Conservation (phyloP, 2,113 vertebrate genomes). For the Periophthalmodon schlosseri region DNA sequence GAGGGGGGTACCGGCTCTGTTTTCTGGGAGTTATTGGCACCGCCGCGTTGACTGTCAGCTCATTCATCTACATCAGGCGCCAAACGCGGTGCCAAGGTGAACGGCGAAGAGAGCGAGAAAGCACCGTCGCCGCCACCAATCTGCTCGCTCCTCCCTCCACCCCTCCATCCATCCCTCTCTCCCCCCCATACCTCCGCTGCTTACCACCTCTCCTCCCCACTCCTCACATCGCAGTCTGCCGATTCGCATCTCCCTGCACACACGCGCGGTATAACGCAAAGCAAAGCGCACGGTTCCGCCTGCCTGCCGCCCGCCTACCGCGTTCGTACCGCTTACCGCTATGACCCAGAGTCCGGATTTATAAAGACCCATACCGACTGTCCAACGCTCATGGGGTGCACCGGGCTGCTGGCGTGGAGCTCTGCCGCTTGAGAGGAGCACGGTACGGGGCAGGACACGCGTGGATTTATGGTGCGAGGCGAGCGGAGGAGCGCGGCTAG, state of each 20-base stretch:
- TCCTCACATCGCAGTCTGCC: slow-evolving; percentile 47
- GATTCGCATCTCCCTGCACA: background rate
- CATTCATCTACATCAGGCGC: slow-evolving; percentile 43
- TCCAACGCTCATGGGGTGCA: slow-evolving; percentile 79
- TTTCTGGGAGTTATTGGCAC: slow-evolving; percentile 41
- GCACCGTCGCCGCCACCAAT: slow-evolving; percentile 24
- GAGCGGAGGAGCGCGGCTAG: slow-evolving; percentile 79
- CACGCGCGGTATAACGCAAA: slow-evolving; percentile 72
- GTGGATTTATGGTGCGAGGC: slow-evolving; percentile 92
- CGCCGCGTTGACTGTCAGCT: slow-evolving; percentile 39
- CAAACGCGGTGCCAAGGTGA: slow-evolving; percentile 46
- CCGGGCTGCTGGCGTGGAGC: slow-evolving; percentile 79
- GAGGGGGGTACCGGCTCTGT: background rate
- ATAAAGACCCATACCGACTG: slow-evolving; percentile 20
- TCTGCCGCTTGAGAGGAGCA: slow-evolving; percentile 83
- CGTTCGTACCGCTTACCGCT: slow-evolving; percentile 45
- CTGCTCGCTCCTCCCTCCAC: slow-evolving; percentile 13
- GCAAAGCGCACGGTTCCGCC: slow-evolving; percentile 50
- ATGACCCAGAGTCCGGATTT: slow-evolving; percentile 81
- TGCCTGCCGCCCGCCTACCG: slow-evolving; percentile 48
- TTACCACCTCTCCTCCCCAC: slow-evolving; percentile 37
- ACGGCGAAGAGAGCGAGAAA: background rate
- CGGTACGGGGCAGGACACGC: slow-evolving; percentile 31
- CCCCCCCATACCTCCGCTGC: slow-evolving; percentile 10
- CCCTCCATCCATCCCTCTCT: background rate